Evolutionary conservation across 2,888 invertebrate genomes (phyloP), one percentile per base, ranked within the genome.

Genomic region (Eupithecia exiguata): DNA sequence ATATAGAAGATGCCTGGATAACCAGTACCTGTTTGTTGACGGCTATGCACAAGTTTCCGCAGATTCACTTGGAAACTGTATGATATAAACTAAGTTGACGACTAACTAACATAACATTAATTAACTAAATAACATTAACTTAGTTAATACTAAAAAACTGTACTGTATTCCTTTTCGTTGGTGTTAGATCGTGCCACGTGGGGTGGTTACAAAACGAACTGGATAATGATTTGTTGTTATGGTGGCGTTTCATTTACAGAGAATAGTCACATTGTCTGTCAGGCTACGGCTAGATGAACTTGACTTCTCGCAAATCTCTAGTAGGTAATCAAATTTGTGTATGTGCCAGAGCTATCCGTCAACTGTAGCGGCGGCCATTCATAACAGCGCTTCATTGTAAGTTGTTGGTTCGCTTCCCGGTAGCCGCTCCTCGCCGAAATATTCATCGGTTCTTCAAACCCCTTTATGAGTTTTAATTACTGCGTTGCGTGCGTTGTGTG

Each of bases 401-500:
- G 61, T 25, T 2, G 61, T 10, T 7, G 62, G 12, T 62, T 53
- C 18, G 63, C 14, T 78, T 78, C 78, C 70, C 71, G 71, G 78
- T 68, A 78, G 30, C 61, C 30, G 30, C 30, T 61, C 67, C 12
- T 25, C 68, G 65, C 69, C 68, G 66, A 69, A 77, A 74, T 72
- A 69, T 73, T 71, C 68, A 75, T 77, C 74, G 72, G 62, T 74
- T 74, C 68, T 70, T 76, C 70, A 76, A 74, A 63, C 49, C 30
- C 58, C 9, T 58, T 38, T n/a, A 43, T 35, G 71, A 58, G 30
- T 67, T 58, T 67, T 67, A 71, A 67, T 58, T 61, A 61, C 25
- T 30, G 25, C 21, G 30, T 61, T 61, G 30, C 14, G 61, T 16
- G n/a, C n/a, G n/a, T n/a, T n/a, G n/a, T n/a, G n/a, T n/a, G n/a